Conservation (phyloP, 2,888 invertebrate species). For the Cantharis nigra region DNA sequence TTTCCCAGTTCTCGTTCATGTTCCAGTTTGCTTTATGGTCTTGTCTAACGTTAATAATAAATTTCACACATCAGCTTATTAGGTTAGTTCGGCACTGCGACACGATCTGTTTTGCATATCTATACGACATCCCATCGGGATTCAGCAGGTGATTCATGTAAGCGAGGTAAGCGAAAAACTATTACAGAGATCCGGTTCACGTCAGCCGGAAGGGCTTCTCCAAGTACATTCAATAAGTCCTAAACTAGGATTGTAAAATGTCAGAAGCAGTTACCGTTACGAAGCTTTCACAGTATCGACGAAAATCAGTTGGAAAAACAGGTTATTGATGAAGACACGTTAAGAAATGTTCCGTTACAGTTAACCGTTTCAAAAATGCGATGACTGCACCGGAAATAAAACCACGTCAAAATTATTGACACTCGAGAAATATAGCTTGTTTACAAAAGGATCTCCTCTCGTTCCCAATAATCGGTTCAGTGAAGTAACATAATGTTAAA, state of each 20-base stretch:
- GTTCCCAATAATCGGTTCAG: slow-evolving; percentile 5
- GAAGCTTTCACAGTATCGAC: slow-evolving; percentile 7
- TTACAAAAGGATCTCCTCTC: slow-evolving; percentile 5
- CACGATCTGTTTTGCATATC: slow-evolving; percentile 24
- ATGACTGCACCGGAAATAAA: slow-evolving; percentile 5
- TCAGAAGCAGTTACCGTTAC: slow-evolving; percentile 13
- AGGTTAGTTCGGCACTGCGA: slow-evolving; percentile 23
- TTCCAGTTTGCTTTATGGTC: slow-evolving; percentile 12
- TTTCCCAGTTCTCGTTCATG: not conserved
- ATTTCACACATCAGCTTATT: slow-evolving; percentile 26
- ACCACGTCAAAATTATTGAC: slow-evolving; percentile 14
- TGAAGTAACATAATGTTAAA: slow-evolving; percentile 4
- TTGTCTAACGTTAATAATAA: slow-evolving; percentile 20
- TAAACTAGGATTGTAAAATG: slow-evolving; percentile 9
- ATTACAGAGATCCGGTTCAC: slow-evolving; percentile 10
- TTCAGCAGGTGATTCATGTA: slow-evolving; percentile 17
- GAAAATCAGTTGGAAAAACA: slow-evolving; percentile 4
- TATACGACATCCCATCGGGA: slow-evolving; percentile 11
- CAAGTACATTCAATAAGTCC: not conserved
- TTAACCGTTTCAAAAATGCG: not conserved
- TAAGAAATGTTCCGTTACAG: slow-evolving; percentile 6
- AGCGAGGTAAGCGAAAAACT: slow-evolving; percentile 17
- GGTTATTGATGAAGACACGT: slow-evolving; percentile 8
- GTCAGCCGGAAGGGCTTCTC: slow-evolving; percentile 5
- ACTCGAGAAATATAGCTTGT: slow-evolving; percentile 13